These are phyloP conservation scores for Tachysurus vachellii DNA, from an alignment of 2,113 vertebrate species.

Conservation along the genomic window DNA sequence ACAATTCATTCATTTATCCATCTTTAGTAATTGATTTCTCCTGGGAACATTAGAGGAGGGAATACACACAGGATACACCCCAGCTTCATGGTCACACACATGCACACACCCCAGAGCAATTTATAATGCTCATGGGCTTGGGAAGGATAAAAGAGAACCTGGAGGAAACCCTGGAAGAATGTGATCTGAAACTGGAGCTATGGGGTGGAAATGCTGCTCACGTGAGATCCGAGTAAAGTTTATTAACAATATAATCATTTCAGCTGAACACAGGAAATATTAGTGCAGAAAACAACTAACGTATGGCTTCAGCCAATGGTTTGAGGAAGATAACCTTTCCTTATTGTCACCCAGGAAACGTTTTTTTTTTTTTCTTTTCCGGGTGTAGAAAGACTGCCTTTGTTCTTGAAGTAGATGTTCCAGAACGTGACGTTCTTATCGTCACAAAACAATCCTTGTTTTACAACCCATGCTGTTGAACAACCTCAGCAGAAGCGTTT, in stretches of 20 bases:
- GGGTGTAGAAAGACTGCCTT: not conserved
- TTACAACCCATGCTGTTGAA: conserved; percentile 22
- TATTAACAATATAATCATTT: not conserved
- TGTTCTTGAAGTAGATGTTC: conserved; percentile 37
- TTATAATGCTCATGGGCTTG: not conserved
- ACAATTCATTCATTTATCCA: not conserved
- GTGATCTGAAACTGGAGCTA: not conserved
- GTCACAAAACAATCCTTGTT: conserved; percentile 51
- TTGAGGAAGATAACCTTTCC: not conserved
- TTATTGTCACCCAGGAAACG: not conserved
- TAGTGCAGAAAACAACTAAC: not conserved
- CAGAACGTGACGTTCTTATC: conserved; percentile 24
- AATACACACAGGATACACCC: not conserved
- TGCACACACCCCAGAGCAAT: not conserved
- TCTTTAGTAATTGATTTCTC: not conserved
- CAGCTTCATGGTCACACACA: not conserved
- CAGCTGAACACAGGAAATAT: not conserved
- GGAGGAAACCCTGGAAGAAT: not conserved
- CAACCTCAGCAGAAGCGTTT: conserved; percentile 26
- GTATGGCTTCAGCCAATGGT: not conserved
- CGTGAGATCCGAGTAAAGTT: not conserved
- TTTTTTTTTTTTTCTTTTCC: not conserved
- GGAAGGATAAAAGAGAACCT: not conserved
- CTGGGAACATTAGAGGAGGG: not conserved
- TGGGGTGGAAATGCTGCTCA: not conserved